A percentile compares a stretch with the other conserved stretches of the same genome.
phyloP scores from a whole-genome alignment of 2,888 invertebrate species.

The Aromia moschata region DNA sequence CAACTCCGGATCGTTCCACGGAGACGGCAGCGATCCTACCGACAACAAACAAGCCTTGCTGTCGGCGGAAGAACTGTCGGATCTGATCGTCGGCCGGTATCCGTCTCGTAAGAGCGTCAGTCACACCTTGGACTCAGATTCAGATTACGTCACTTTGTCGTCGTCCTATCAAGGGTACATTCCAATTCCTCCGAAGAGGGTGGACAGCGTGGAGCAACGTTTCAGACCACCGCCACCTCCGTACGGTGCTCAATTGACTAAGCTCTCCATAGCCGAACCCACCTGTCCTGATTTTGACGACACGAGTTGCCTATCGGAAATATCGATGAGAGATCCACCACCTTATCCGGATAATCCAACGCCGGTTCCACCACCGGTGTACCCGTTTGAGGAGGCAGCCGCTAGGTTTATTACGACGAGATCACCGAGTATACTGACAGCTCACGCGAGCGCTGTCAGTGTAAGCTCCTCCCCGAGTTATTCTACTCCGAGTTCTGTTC shows the following conservation, averaged over 20 bases:
- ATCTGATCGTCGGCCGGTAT: slow-evolving; percentile 84
- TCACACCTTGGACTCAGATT: slow-evolving; percentile 86
- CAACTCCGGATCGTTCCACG: slow-evolving; percentile 81
- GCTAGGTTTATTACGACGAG: slow-evolving; percentile 81
- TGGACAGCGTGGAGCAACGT: slow-evolving; percentile 68
- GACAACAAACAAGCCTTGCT: slow-evolving; percentile 79
- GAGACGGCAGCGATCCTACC: slow-evolving; percentile 89
- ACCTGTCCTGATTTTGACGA: slow-evolving; percentile 53
- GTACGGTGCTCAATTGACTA: slow-evolving; percentile 58
- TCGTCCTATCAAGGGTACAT: slow-evolving; percentile 63
- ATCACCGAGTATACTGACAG: slow-evolving; percentile 79
- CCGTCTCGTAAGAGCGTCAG: slow-evolving; percentile 82
- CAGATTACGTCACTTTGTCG: slow-evolving; percentile 86
- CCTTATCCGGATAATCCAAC: slow-evolving; percentile 68
- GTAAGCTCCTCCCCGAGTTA: slow-evolving; percentile 70
- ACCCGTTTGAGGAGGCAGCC: slow-evolving; percentile 75
- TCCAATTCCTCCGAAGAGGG: slow-evolving; percentile 76
- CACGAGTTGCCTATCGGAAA: slow-evolving; percentile 48
- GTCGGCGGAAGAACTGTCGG: slow-evolving; percentile 85
- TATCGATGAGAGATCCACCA: slow-evolving; percentile 70
- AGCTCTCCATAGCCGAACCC: slow-evolving; percentile 37
- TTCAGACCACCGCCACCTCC: slow-evolving; percentile 64
- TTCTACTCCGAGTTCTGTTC: slow-evolving; percentile 63
- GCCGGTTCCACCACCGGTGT: slow-evolving; percentile 69
- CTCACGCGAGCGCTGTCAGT: slow-evolving; percentile 76